Percentiles rank a stretch among this genome's conserved stretches.
phyloP scores from a whole-genome alignment of 2,888 invertebrate genomes.

The Fragum whitleyi region DNA sequence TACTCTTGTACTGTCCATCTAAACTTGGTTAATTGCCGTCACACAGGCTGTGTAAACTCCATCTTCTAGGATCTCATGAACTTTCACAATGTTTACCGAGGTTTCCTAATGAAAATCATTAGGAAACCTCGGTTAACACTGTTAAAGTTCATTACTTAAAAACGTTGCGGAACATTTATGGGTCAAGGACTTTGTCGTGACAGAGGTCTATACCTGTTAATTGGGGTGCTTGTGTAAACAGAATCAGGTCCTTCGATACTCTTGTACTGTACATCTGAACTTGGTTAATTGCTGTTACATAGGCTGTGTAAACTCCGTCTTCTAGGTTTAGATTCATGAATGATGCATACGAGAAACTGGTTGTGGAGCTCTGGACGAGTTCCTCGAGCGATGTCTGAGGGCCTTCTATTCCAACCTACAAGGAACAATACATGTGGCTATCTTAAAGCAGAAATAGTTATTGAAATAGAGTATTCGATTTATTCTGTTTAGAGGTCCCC shows the following conservation, averaged over 20 bases:
- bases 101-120: no score
- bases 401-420: slow-evolving; percentile 34
- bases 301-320: slow-evolving; percentile 46
- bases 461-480: no score
- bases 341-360: slow-evolving; percentile 34
- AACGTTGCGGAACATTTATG: no score
- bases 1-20: slow-evolving; percentile 35
- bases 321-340: slow-evolving; percentile 30
- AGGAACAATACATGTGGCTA: background rate
- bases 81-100: no score
- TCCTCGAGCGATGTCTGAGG: slow-evolving; percentile 3
- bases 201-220: slow-evolving; percentile 48
- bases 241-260: slow-evolving; percentile 1
- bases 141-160: no score
- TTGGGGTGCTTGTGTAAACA: slow-evolving; percentile 35
- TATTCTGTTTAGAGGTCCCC: no score
- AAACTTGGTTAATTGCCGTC: slow-evolving; percentile 38
- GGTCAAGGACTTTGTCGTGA: no score
- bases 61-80: no score
- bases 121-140: no score
- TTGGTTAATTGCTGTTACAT: slow-evolving; percentile 45
- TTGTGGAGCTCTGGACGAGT: slow-evolving; percentile 26
- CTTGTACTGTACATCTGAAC: slow-evolving; percentile 43
- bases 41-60: slow-evolving; percentile 43
- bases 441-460: no score